Conservation (phyloP, 2,888 invertebrate species). For the Fragum sueziense region DNA sequence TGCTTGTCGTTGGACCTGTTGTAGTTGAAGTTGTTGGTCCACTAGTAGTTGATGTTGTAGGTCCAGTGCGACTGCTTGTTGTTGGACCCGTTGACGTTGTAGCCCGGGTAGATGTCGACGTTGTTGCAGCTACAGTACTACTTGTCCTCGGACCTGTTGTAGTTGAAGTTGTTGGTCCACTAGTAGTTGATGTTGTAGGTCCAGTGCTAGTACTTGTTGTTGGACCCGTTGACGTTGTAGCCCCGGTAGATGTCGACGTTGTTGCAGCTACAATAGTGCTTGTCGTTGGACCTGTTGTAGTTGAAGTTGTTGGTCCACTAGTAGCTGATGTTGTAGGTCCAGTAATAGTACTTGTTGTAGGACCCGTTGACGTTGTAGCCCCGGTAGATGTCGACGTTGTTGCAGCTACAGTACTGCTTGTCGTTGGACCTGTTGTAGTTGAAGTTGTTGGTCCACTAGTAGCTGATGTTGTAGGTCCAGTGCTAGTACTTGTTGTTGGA, state of each 20-base stretch:
- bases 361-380: not conserved
- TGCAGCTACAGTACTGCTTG: not conserved
- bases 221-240: not conserved
- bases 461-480: not conserved
- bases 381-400: not conserved
- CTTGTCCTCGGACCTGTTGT: not conserved
- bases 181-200: not conserved
- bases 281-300: not conserved
- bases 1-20: not conserved
- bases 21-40: not conserved
- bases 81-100: not conserved
- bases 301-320: not conserved
- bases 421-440: not conserved
- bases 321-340: not conserved
- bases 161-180: not conserved
- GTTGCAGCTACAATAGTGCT: not conserved
- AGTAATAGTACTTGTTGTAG: not conserved
- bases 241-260: not conserved
- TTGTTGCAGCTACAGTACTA: not conserved
- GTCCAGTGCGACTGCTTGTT: not conserved
- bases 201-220: not conserved
- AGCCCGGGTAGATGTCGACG: not conserved
- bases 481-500: not conserved
- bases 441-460: not conserved
- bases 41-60: not conserved